phyloP scores from a whole-genome alignment of 2,888 invertebrate species.

The Psylliodes chrysocephalus region DNA sequence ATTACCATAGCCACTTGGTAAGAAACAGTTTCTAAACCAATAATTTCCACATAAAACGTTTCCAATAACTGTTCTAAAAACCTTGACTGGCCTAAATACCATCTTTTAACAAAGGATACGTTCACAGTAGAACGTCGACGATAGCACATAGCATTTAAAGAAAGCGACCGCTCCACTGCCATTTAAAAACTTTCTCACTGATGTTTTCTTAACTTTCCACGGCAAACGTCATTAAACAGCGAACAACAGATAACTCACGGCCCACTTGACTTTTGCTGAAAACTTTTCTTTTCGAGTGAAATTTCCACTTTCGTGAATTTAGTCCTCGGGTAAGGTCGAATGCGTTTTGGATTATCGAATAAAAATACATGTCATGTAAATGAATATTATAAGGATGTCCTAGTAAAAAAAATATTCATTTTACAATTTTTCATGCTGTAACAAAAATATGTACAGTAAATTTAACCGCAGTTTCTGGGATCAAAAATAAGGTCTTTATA shows the following conservation, averaged over 20 bases:
- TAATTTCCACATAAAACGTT: too few species aligned
- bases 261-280: constrained; percentile 31
- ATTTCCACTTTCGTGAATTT: constrained; percentile 23
- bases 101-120: constrained; percentile 34
- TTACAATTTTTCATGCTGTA: too few species aligned
- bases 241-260: constrained; percentile 42
- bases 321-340: constrained; percentile 7
- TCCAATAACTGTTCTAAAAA: too few species aligned
- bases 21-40: too few species aligned
- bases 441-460: too few species aligned
- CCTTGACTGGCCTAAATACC: constrained; percentile 18
- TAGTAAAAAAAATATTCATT: too few species aligned
- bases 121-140: constrained; percentile 23
- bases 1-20: too few species aligned
- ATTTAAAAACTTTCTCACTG: constrained; percentile 44
- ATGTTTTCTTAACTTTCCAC: constrained; percentile 39
- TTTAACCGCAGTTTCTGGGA: too few species aligned
- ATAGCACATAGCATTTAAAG: constrained; percentile 27
- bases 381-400: too few species aligned
- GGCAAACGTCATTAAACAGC: constrained; percentile 44
- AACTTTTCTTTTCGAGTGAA: constrained; percentile 38
- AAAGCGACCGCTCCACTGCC: constrained; percentile 33
- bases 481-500: too few species aligned
- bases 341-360: too few species aligned
- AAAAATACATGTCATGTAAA: too few species aligned